Evolutionary conservation across 2,888 invertebrate species (phyloP).

Genomic region (Andrena hattorfiana): DNA sequence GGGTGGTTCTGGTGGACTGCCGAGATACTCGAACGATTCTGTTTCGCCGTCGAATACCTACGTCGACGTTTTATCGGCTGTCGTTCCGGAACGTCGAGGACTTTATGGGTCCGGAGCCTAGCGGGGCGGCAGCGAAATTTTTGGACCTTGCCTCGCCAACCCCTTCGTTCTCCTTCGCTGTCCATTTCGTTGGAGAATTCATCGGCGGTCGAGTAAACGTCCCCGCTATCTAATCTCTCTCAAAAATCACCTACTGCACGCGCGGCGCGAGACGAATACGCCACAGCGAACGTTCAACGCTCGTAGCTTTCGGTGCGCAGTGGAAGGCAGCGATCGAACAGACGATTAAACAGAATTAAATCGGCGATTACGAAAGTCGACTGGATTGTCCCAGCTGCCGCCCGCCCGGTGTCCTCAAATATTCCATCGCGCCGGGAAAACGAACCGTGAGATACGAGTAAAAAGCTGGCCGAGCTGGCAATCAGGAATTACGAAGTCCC

Average conservation of each 20-base stretch:
- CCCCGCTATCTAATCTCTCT: too few species aligned
- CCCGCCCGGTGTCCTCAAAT: background rate
- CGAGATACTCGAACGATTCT: conserved; percentile 62
- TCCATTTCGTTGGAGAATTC: conserved; percentile 6
- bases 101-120: conserved; percentile 53
- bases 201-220: too few species aligned
- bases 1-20: conserved; percentile 21
- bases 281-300: too few species aligned
- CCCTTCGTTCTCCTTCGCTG: background rate
- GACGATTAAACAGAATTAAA: conserved; percentile 26
- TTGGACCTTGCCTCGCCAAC: conserved; percentile 21
- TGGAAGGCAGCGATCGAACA: background rate
- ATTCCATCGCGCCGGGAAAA: conserved; percentile 21
- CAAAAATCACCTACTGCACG: background rate
- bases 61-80: conserved; percentile 69
- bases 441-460: conserved; percentile 19
- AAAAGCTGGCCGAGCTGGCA: conserved; percentile 5
- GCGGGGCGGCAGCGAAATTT: conserved; percentile 63
- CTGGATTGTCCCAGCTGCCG: background rate
- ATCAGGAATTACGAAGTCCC: conserved; percentile 22
- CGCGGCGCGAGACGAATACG: too few species aligned
- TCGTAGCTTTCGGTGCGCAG: too few species aligned
- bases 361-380: background rate
- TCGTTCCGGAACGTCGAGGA: conserved; percentile 61
- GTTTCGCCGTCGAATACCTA: conserved; percentile 61